Percentiles rank a stretch among this genome's conserved stretches.
Conservation (phyloP, 2,797 vertebrate species). For the Fistularia tabacaria region DNA sequence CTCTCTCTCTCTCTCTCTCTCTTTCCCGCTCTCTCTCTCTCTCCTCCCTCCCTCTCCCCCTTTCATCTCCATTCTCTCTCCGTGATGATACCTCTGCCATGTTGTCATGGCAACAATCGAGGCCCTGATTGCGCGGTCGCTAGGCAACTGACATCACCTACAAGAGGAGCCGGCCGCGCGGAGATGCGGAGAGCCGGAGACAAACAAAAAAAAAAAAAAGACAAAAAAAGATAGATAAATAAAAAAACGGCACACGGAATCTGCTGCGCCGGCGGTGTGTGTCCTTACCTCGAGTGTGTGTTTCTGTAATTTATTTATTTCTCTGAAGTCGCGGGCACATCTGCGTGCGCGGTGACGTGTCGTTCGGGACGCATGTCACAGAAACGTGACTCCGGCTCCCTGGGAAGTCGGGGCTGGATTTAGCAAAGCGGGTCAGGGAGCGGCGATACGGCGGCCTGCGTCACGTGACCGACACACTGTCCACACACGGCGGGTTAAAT, state of each 20-base stretch:
- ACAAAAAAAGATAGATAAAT: conserved; percentile 24
- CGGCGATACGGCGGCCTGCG: too few relatives aligned
- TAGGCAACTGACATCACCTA: conserved; percentile 83
- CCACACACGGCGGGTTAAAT: too few relatives aligned
- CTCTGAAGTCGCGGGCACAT: too few relatives aligned
- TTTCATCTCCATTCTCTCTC: conserved; percentile 78
- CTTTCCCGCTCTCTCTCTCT: conserved; percentile 7
- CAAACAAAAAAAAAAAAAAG: conserved; percentile 62
- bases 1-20: conserved; percentile 23
- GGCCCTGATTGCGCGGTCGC: conserved; percentile 80
- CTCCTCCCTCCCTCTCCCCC: conserved; percentile 49
- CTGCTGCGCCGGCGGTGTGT: too few relatives aligned
- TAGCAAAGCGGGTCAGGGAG: too few relatives aligned
- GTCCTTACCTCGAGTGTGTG: conserved; percentile 22
- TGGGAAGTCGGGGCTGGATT: too few relatives aligned
- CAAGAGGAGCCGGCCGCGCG: conserved; percentile 67
- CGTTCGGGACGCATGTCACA: too few relatives aligned
- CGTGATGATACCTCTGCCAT: conserved; percentile 81
- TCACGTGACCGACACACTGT: too few relatives aligned
- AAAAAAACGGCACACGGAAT: too few relatives aligned
- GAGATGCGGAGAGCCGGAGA: conserved; percentile 78
- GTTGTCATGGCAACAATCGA: conserved; percentile 83
- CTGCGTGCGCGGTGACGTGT: too few relatives aligned
- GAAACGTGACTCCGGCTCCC: too few relatives aligned
- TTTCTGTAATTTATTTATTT: background rate